A percentile compares a stretch with the other conserved stretches of the same genome.
Conservation (phyloP, 2,797 vertebrate genomes). For the Pelobates cultripes region DNA sequence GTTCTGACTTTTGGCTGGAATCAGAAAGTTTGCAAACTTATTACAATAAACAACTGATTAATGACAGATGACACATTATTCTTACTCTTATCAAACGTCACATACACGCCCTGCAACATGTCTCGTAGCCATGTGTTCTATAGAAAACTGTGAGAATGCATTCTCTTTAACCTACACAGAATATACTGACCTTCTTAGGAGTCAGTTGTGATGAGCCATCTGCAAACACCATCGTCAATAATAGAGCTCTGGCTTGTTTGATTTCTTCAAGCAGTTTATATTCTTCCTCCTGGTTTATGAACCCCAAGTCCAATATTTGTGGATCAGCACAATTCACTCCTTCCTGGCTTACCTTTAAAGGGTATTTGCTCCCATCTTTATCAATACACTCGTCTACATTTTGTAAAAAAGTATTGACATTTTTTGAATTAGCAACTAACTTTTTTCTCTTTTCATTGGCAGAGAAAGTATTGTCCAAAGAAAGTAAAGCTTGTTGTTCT, state of each 20-base stretch:
- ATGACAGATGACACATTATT: no score
- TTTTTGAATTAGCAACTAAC: not conserved
- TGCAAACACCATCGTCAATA: conserved; percentile 80
- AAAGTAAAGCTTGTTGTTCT: not conserved
- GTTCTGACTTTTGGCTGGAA: no score
- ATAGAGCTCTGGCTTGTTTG: conserved; percentile 66
- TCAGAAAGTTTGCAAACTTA: no score
- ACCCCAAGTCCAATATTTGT: conserved; percentile 70
- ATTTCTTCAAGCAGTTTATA: conserved; percentile 66
- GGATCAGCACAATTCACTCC: not conserved
- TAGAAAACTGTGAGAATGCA: no score
- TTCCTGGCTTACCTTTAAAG: not conserved
- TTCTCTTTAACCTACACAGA: no score
- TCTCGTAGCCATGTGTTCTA: no score
- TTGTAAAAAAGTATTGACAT: conserved; percentile 23
- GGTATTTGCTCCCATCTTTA: not conserved
- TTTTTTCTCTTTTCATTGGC: conserved; percentile 1
- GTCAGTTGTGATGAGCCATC: conserved; percentile 86
- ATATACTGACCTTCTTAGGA: conserved; percentile 75
- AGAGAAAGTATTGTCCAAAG: not conserved
- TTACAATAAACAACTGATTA: no score
- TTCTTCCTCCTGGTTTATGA: conserved; percentile 71
- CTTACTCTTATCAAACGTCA: no score
- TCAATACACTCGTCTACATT: conserved; percentile 40
- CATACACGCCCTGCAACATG: no score